Base-by-base conservation (phyloP, 1,140 invertebrate species). In the Macrobrachium rosenbergii region DNA sequence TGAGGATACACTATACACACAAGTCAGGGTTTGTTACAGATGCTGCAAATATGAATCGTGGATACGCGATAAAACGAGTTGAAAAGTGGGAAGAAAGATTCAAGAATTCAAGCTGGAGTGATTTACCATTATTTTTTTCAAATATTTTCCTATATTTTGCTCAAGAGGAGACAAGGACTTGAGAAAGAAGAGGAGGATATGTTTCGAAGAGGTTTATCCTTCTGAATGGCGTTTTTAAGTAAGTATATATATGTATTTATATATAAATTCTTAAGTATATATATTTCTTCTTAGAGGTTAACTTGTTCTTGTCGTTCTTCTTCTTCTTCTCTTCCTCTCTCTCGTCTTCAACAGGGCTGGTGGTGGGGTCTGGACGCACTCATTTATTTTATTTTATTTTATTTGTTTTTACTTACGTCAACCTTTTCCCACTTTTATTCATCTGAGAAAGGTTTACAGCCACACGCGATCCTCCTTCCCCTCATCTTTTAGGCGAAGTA, bases 321-420 rank as follows among this genome's bases (percentile, higher is more conserved):
- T 19, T 58, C 43, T 19, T 58, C n/a, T 59, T 43, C 43, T 58
- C 58, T 79, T 43, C 62, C 21, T 60, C 17, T 59, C 37, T 43
- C 73, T 87, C 67, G 60, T 59, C 84, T 62, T 76, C 67, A 79
- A 63, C 60, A n/a, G 45, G 23, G 28, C n/a, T 28, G 75, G 17
- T 77, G 72, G 73, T 52, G 52, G 72, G 62, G 82, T 37, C 12
- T 87, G 84, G 84, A 75, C 84, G 84, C 84, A 87, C 84, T 87
- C 78, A 80, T 19, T 73, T 69, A 73, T 52, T 64, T 78, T 12
- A 45, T 52, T 60, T 86, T 58, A 75, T 67, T 72, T 82, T 21
- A 60, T 81, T 80, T 67, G 73, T 81, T 67, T 28, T 73, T 60
- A 77, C 75, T 19, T 23, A 78, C 52, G 64, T 79, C 78, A 28